phyloP scores from a whole-genome alignment of 2,797 vertebrate species.

The Characodon lateralis region DNA sequence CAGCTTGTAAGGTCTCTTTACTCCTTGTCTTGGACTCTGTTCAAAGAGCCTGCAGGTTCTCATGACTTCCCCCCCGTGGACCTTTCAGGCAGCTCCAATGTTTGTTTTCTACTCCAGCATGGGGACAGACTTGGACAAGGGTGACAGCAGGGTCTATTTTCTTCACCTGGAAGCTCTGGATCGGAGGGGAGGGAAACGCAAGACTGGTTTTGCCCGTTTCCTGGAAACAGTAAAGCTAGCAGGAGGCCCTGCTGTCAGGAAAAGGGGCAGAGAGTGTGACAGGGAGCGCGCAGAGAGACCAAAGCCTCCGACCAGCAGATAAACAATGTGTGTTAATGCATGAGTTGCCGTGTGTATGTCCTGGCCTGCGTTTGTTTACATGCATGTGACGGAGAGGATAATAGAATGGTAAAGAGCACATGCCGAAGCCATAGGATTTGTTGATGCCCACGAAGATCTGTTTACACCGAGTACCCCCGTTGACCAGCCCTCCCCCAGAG shows the following conservation, averaged over 20 bases:
- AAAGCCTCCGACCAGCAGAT: constrained; percentile 47
- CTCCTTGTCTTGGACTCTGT: constrained; percentile 34
- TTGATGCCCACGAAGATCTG: constrained; percentile 77
- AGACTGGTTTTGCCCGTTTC: constrained; percentile 79
- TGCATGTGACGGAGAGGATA: constrained; percentile 47
- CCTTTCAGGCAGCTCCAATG: constrained; percentile 59
- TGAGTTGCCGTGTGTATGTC: constrained; percentile 50
- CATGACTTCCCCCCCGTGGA: constrained; percentile 31
- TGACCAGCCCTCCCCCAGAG: constrained; percentile 64
- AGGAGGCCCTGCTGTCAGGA: constrained; percentile 56
- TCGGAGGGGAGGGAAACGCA: constrained; percentile 77
- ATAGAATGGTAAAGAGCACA: constrained; percentile 57
- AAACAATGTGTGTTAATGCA: constrained; percentile 55
- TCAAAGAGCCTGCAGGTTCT: constrained; percentile 49
- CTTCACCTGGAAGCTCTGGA: constrained; percentile 77
- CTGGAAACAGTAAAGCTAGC: constrained; percentile 76
- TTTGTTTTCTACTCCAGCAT: constrained; percentile 73
- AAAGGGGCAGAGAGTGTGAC: constrained; percentile 49
- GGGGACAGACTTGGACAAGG: constrained; percentile 77
- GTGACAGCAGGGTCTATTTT: constrained; percentile 81
- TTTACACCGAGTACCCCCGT: constrained; percentile 71
- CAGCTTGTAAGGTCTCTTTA: constrained; percentile 16
- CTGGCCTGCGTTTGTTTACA: constrained; percentile 14
- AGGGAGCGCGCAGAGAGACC: constrained; percentile 16
- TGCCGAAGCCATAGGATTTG: constrained; percentile 54